Percentiles rank a stretch among this genome's conserved stretches.
These are phyloP conservation scores for Cygnus atratus DNA, from an alignment of 2,113 vertebrate genomes.

Conservation along the genomic window DNA sequence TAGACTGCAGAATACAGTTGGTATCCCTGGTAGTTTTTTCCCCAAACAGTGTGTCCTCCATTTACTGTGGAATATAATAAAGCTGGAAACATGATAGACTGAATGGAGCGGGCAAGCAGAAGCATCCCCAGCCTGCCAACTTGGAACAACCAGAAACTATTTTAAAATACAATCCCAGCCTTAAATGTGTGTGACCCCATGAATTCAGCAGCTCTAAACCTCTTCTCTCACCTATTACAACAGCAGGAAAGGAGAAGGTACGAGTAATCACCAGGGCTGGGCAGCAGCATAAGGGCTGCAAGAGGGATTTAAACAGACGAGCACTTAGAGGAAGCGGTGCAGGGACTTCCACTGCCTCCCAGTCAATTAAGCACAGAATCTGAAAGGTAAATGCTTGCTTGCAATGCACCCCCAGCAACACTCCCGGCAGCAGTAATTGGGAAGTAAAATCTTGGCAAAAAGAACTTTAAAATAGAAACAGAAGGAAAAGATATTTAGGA, in stretches of 20 bases:
- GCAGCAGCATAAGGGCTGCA: not conserved
- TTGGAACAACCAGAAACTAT: not conserved
- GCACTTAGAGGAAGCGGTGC: not conserved
- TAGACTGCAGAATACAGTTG: not conserved
- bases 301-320: not conserved
- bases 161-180: not conserved
- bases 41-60: not conserved
- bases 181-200: not conserved
- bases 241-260: not conserved
- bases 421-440: not conserved
- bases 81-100: not conserved
- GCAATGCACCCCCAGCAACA: not conserved
- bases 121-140: not conserved
- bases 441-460: conserved; percentile 32
- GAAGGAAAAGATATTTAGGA: conserved; percentile 50
- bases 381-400: not conserved
- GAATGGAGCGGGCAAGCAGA: not conserved
- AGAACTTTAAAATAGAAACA: conserved; percentile 43
- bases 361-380: not conserved
- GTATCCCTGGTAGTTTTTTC: not conserved
- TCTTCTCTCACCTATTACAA: not conserved
- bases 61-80: not conserved
- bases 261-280: not conserved
- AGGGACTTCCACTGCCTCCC: not conserved
- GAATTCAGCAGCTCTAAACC: not conserved